Base-by-base conservation (phyloP, 2,113 vertebrate genomes). In the Actinemys pallida region DNA sequence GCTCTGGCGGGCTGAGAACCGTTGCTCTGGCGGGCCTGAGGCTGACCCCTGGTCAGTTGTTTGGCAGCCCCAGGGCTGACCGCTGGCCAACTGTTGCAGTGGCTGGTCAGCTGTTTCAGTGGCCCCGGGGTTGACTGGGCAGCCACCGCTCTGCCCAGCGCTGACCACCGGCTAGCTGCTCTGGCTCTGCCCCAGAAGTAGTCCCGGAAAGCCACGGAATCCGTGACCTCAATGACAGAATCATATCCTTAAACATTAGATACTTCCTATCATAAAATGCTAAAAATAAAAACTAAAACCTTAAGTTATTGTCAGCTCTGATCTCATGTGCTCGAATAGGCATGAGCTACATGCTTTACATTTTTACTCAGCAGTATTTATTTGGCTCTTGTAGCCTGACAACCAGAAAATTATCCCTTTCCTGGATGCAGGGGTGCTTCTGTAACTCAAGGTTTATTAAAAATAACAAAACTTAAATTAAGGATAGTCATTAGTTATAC, bases 261-360 rank as follows among this genome's bases (percentile, higher is more conserved):
- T 39, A 72, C 20, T 72, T 39, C 65, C 19, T 22, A 72, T 20
- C 35, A 39, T 39, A 72, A 72, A 72, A 69, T 39, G n/a, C 19
- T n/a, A 88, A 86, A 24, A 9, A 82, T 29, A 84, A 84, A 94
- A 92, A 95, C 93, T 91, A 69, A 82, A 75, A 90, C 19, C 83
- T 84, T 81, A 11, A 69, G 72, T 82, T 29, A 35, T 80, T 79
- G 84, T 59, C 90, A 89, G 4, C 81, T 83, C 8, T 6, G 31
- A 85, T 81, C 83, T 84, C 72, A 69, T 54, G 85, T 39, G 65
- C 81, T 81, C 83, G 69, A 56, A 82, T 9, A 52, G 90, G 35
- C 52, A 89, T 13, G 86, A 93, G 29, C 16, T 5, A 65, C 87
- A 57, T 10, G 6, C 20, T 49, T 8, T 47, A 13, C 79, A 75